Evolutionary conservation across 2,113 vertebrate genomes (phyloP), one percentile per base, ranked within the genome.

Genomic region (Rhea pennata): DNA sequence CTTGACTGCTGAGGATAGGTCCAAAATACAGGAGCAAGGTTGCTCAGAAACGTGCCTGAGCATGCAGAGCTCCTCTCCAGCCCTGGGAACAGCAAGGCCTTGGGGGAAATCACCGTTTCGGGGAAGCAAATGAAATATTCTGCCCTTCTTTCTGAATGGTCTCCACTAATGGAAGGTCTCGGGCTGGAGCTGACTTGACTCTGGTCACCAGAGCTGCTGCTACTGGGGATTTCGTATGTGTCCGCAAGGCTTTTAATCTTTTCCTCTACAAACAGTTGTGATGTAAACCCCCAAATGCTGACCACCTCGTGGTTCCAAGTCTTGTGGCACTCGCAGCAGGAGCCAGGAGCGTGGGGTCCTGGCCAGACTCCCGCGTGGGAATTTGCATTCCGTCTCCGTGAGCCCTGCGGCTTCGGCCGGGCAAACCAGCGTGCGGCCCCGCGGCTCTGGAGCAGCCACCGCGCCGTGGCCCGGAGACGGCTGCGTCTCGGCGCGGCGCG

Each of bases 1-100:
- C 87, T 46, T 20, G 2, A 0, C 3, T 11, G 0, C 40, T 39
- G 19, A 40, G 26, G 62, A 1, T 8, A 7, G 56, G 15, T 10
- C 58, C 40, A 70, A 74, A 79, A 46, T 15, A 16, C 16, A 5
- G 10, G 15, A 69, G 33, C 2, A 8, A 53, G 58, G 51, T 39
- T 17, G 0, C 71, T 50, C 73, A 3, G 73, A 46, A 42, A 33
- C 1, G 6, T 1, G 29, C 59, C 53, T 31, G 2, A 78, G 39
- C 74, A 39, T 26, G 1, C 44, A 7, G 42, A n/a, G 8, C 64
- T 42, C 42, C 8, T 72, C 62, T 44, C 54, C 39, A 59, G 46
- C 39, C 44, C 58, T 40, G 53, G 87, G 59, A 61, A n/a, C 42
- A 36, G 2, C 26, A 19, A 50, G 19, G 8, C 48, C 31, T 24